Percentiles rank a stretch among this genome's conserved stretches.
These are phyloP conservation scores for Bubo bubo DNA, from an alignment of 2,113 vertebrate genomes.

Conservation along the genomic window DNA sequence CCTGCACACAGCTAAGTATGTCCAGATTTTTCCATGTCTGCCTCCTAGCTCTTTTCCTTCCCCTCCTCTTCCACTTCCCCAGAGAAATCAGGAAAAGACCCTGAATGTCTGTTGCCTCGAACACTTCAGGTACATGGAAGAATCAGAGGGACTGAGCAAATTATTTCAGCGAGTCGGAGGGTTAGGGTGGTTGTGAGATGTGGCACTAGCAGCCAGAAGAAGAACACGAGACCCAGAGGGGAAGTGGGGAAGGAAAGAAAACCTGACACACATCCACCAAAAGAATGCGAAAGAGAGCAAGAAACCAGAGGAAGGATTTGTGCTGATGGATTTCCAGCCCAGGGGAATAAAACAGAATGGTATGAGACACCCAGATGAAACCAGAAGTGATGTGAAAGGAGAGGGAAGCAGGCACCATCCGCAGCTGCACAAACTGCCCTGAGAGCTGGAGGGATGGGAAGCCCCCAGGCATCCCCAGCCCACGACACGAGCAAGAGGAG, in stretches of 20 bases:
- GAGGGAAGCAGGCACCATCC: not conserved
- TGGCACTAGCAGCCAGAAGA: not conserved
- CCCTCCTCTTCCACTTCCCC: not conserved
- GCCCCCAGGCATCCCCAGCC: not conserved
- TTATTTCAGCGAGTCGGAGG: accelerated
- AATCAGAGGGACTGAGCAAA: not conserved
- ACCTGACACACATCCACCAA: not conserved
- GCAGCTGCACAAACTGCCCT: not conserved
- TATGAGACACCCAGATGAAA: not conserved
- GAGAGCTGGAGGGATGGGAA: not conserved
- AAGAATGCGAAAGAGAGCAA: not conserved
- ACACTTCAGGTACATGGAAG: not conserved
- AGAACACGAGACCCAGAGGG: conserved; percentile 7
- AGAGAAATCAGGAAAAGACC: not conserved
- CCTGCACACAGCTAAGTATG: not conserved
- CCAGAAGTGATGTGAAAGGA: not conserved
- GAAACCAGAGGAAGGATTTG: not conserved
- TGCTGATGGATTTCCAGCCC: not conserved
- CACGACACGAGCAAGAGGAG: accelerated
- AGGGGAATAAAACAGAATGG: not conserved
- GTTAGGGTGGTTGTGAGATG: not conserved
- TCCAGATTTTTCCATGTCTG: not conserved
- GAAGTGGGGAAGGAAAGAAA: not conserved
- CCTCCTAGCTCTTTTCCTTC: not conserved
- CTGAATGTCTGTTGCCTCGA: not conserved